A percentile compares a stretch with the other conserved stretches of the same genome.
Conservation (phyloP, 35 echinoderm and acorn worm genomes). For the Lytechinus pictus region DNA sequence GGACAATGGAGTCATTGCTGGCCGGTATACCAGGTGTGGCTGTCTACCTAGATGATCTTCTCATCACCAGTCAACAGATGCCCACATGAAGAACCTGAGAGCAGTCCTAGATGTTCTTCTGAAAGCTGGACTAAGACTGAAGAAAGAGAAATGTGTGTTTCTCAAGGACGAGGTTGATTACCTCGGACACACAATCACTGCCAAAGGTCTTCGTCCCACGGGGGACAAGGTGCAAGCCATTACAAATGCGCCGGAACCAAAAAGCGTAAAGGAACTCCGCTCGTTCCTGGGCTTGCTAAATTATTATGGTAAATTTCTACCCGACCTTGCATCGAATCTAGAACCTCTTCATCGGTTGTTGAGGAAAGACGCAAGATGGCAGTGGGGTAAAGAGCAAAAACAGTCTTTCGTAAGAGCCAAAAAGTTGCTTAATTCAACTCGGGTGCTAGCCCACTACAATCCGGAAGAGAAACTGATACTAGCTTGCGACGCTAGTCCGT, state of each 20-base stretch:
- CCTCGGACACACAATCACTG: slow-evolving; percentile 65
- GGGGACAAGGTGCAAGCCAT: slow-evolving; percentile 74
- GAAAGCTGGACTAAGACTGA: slow-evolving; percentile 63
- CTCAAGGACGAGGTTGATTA: slow-evolving; percentile 44
- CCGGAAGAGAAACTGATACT: slow-evolving; percentile 40
- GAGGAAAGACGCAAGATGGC: slow-evolving; percentile 28
- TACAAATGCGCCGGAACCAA: slow-evolving; percentile 54
- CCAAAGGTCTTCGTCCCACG: slow-evolving; percentile 47
- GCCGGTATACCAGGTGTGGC: slow-evolving; percentile 58
- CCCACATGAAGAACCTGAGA: slow-evolving; percentile 56
- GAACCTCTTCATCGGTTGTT: slow-evolving; percentile 54
- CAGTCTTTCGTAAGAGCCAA: slow-evolving; percentile 39
- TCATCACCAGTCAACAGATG: slow-evolving; percentile 51
- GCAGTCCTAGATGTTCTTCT: slow-evolving; percentile 42
- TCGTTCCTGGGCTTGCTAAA: slow-evolving; percentile 63
- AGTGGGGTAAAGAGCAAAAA: slow-evolving; percentile 17
- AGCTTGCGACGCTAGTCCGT: slow-evolving; percentile 66
- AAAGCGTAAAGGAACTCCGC: slow-evolving; percentile 50
- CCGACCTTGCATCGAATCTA: slow-evolving; percentile 44
- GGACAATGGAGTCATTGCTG: slow-evolving; percentile 62
- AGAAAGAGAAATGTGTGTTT: slow-evolving; percentile 70
- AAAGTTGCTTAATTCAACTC: slow-evolving; percentile 29
- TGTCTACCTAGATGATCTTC: slow-evolving; percentile 66
- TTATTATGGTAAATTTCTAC: slow-evolving; percentile 73
- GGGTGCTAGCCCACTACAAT: slow-evolving; percentile 48